Base-by-base conservation (phyloP, 2,888 invertebrate genomes). In the Amorpha juglandis region DNA sequence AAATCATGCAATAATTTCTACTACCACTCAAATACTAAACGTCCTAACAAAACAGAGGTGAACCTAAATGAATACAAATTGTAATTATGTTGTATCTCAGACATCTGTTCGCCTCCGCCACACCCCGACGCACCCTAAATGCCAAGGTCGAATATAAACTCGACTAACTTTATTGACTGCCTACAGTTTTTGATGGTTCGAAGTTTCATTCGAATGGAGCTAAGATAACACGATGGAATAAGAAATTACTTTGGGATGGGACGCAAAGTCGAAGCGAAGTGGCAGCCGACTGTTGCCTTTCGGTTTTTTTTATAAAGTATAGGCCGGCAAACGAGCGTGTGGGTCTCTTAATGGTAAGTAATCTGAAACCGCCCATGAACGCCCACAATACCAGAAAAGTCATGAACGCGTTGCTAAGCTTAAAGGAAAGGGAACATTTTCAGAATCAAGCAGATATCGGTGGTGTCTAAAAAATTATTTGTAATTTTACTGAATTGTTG, bases 71-170 rank as follows among this genome's bases (percentile, higher is more conserved):
- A 50, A 50, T 33, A 52, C 19, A 42, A 42, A 19, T 58, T 42
- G 38, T 38, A 35, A 6, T 27, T 27, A 35, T 14, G 55, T 42
- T 14, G 55, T 42, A 42, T 16, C 12, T 12, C 16, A 16, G 6
- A 11, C 12, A 38, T 42, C 38, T 8, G 53, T 35, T 35, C 1
- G 42, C 58, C 6, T 19, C 11, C 6, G 38, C 58, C 53, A 19
- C 58, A 19, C 42, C 19, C 42, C 6, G 42, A 7, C 58, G 12
- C 38, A 42, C 38, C 42, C 58, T 19, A 58, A 58, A 58, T 58
- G 58, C 42, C 58, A 58, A 58, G 58, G 58, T 12, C 42, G 58
- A 4, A 53, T 42, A 58, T 38, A 19, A 53, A 42, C 58, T 58
- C 6, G 11, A 58, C 11, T 16, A 58, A 12, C 58, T 58, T 19